Percentiles rank a stretch among this genome's conserved stretches.
These are phyloP conservation scores for Drosophila subquinaria DNA, from an alignment of 2,888 invertebrate genomes.

Conservation along the genomic window DNA sequence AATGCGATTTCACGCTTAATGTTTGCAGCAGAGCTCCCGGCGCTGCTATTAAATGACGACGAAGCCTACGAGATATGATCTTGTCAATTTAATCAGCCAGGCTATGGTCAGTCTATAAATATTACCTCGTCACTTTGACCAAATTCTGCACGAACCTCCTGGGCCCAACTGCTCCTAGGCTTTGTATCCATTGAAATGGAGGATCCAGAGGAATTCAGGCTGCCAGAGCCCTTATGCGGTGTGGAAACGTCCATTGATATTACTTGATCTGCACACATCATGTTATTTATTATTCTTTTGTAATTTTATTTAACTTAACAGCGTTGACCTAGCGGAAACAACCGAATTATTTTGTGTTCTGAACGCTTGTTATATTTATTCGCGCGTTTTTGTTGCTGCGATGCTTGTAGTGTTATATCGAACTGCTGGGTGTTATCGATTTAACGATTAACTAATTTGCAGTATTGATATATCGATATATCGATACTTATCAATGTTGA, in stretches of 20 bases:
- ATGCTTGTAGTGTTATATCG: constrained; percentile 23
- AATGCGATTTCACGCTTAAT: constrained; percentile 74
- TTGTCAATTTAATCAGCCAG: neutral
- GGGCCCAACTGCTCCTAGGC: constrained; percentile 74
- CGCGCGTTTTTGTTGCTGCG: constrained; percentile 74
- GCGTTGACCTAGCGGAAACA: neutral
- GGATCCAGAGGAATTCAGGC: constrained; percentile 69
- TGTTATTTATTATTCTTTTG: constrained; percentile 35
- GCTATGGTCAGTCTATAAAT: neutral
- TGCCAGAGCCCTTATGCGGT: constrained; percentile 50
- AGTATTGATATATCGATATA: no score
- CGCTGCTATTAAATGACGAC: constrained; percentile 69
- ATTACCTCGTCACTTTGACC: constrained; percentile 68
- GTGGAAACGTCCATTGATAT: constrained; percentile 62
- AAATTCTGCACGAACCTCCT: constrained; percentile 77
- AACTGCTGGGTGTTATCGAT: neutral
- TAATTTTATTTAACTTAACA: neutral
- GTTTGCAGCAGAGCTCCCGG: constrained; percentile 43
- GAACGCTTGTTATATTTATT: constrained; percentile 36
- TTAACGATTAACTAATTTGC: neutral
- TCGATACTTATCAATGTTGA: no score
- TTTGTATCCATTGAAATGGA: constrained; percentile 59
- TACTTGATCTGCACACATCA: constrained; percentile 68
- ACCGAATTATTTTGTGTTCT: constrained; percentile 34
- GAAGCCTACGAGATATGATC: constrained; percentile 41